Evolutionary conservation across 2,797 vertebrate genomes (phyloP), one percentile per base, ranked within the genome.

Genomic region (Cottoperca gobio): DNA sequence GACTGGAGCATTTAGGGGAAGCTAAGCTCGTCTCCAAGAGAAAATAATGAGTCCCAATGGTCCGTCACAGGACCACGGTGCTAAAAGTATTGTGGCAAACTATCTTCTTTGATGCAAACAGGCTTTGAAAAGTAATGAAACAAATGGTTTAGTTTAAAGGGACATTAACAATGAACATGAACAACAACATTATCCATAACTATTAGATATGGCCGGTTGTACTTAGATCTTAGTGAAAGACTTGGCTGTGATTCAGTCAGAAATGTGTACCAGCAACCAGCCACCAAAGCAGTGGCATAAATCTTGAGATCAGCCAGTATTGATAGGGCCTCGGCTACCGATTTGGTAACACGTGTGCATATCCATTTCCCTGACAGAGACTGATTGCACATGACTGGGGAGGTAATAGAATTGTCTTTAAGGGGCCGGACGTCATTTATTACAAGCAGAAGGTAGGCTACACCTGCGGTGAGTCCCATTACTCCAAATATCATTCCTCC

Each of bases 331-430:
- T 92, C 88, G 89, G 86, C 91, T 92, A 93, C 88, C 85, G 90
- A 95, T 95, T 93, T 94, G 92, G 91, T 92, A 92, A 93, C 92
- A 94, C 86, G 78, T 93, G 91, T 93, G 92, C 88, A 93, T 95
- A 94, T 94, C 93, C 91, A 92, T 95, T 93, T 92, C 76, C 89
- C 78, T 92, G 94, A 94, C 94, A 95, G 89, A 93, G 93, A 95
- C 88, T 90, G 93, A 95, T 95, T 87, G 85, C 91, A 90, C 86
- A 91, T 83, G 90, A 92, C 88, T 87, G 81, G 68, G 85, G 89
- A 93, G 93, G 94, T 95, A 95, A 95, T 95, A 94, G 94, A 93
- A 93, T 94, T 95, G 95, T 95, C 94, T 95, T 95, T 95, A 94
- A 92, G 87, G 70, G 85, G 84, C 88, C 77, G 88, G 91, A 94